Evolutionary conservation across 2,888 invertebrate species (phyloP), one percentile per base, ranked within the genome.

Genomic region (Cryptocephalus primarius): DNA sequence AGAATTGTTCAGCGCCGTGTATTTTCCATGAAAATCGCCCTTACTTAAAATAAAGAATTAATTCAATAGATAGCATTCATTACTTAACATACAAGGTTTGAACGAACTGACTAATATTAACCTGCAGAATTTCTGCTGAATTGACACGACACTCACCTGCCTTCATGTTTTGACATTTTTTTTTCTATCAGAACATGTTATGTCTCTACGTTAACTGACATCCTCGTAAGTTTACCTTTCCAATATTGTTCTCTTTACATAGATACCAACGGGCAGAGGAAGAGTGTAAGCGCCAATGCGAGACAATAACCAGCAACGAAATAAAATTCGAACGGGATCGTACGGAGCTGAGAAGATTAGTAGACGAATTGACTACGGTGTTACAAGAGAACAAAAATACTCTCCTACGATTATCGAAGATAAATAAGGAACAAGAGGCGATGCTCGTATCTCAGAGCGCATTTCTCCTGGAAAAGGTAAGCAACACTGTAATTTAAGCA

Each of bases 351-450:
- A 50, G 50, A 34, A 48, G 48, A 40, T 45, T 60, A n/a, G 53
- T 62, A 8, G 52, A 57, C 1, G 60, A 62, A 48, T 45, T 62
- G 39, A 57, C 59, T 3, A 47, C 42, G 4, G 55, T 60, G 42
- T 55, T 62, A 1, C 56, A 59, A 40, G 51, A 54, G 44, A 60
- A 61, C 46, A 61, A 61, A 50, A 44, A 44, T 13, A 57, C 59
- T 8, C 42, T 62, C 13, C 33, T 54, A n/a, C 56, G 60, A 43
- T 48, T 62, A 36, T 54, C 57, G 14, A 45, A 52, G 8, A 55
- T 58, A n/a, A 62, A 59, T 45, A 58, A 54, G 42, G 49, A 59
- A 34, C 61, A 62, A 45, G 59, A 62, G 42, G 43, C 36, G 12
- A 36, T 60, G 9, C 51, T 61, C 14, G 45, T 53, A 22, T 55